These are phyloP conservation scores for Heliothis subflexa DNA, from an alignment of 1,140 invertebrate genomes.

Conservation along the genomic window DNA sequence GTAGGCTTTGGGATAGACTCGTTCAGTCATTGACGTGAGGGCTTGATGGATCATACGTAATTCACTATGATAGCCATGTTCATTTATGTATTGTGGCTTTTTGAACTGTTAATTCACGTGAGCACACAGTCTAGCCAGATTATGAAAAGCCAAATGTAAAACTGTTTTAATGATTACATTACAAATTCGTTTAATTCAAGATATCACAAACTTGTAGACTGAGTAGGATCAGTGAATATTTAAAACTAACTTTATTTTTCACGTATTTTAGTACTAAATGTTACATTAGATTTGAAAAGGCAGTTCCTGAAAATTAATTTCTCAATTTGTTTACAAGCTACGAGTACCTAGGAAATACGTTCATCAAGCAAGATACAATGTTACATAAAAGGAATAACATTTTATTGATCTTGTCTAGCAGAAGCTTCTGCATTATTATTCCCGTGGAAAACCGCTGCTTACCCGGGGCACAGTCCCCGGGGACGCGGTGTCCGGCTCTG, in stretches of 20 bases:
- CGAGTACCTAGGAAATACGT: too few species aligned
- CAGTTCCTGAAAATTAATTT: neutral
- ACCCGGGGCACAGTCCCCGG: conserved; percentile 46
- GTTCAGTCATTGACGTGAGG: conserved; percentile 1
- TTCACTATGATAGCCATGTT: neutral
- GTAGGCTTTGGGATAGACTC: conserved; percentile 31
- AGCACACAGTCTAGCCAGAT: neutral
- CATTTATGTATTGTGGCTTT: neutral
- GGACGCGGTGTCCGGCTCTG: conserved; percentile 39
- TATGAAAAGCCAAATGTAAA: too few species aligned
- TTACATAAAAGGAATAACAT: conserved; percentile 34
- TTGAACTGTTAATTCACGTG: neutral
- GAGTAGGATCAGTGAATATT: too few species aligned
- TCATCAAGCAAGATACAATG: neutral
- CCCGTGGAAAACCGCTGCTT: conserved; percentile 54
- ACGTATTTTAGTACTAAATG: too few species aligned
- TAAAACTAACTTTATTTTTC: too few species aligned
- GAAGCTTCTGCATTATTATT: conserved; percentile 56
- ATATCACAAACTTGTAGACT: too few species aligned
- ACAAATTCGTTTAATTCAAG: too few species aligned
- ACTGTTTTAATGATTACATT: too few species aligned
- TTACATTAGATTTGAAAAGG: too few species aligned
- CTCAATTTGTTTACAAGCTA: neutral
- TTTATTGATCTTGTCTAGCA: conserved; percentile 43
- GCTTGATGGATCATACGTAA: neutral